Conservation (phyloP, 2,797 vertebrate species). For the Chaunax sp. region DNA sequence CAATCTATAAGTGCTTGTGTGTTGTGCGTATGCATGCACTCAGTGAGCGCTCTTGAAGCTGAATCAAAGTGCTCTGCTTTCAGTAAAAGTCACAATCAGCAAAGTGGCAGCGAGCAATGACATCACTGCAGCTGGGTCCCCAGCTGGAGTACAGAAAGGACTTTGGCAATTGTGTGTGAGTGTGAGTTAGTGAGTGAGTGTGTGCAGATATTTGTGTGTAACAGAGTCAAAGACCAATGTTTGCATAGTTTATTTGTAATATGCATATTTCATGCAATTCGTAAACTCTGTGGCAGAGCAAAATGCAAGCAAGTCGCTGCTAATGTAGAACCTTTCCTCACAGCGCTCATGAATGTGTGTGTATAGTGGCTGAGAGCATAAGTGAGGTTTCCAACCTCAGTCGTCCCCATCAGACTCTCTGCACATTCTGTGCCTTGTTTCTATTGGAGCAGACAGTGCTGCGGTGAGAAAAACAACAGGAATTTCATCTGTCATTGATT, state of each 20-base stretch:
- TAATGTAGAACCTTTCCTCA: slow-evolving; percentile 45
- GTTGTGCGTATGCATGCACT: slow-evolving; percentile 38
- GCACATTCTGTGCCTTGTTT: slow-evolving; percentile 77
- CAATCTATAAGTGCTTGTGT: slow-evolving; percentile 60
- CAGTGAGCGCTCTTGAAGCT: slow-evolving; percentile 77
- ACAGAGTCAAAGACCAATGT: slow-evolving; percentile 55
- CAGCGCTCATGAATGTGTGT: slow-evolving; percentile 31
- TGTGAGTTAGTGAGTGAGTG: slow-evolving; percentile 43
- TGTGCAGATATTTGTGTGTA: slow-evolving; percentile 51
- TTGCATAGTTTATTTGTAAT: slow-evolving; percentile 75
- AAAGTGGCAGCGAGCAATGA: slow-evolving; percentile 91
- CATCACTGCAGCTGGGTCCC: slow-evolving; percentile 94
- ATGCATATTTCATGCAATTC: slow-evolving; percentile 72
- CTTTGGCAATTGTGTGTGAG: slow-evolving; percentile 66
- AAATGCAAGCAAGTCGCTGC: slow-evolving; percentile 58
- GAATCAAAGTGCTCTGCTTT: slow-evolving; percentile 91
- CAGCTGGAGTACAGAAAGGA: slow-evolving; percentile 82
- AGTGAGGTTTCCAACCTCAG: slow-evolving; percentile 82
- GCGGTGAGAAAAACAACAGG: slow-evolving; percentile 82
- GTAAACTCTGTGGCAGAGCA: slow-evolving; percentile 53
- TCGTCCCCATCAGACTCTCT: slow-evolving; percentile 71
- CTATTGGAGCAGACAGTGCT: slow-evolving; percentile 80
- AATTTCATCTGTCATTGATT: slow-evolving; percentile 85
- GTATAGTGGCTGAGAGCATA: slow-evolving; percentile 63
- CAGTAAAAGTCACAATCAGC: slow-evolving; percentile 92